Evolutionary conservation across 37 sponge, comb jelly and placozoan species (phyloP), one percentile per base, ranked within the genome.

Genomic region (Amphimedon queenslandica): DNA sequence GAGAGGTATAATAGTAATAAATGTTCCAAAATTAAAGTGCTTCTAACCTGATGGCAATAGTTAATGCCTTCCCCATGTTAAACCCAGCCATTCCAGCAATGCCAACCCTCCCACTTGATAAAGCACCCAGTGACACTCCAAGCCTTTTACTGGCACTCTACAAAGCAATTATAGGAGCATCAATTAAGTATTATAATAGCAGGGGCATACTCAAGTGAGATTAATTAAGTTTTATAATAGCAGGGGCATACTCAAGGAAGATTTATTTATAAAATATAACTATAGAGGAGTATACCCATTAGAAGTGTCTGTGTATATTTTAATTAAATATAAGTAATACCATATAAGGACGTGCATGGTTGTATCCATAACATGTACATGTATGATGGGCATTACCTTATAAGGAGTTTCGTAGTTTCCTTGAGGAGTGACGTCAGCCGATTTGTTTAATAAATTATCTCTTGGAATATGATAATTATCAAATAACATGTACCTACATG

Each of bases 361-460:
- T 43, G 3, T 24, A 75, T 23, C 16, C 66, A 69, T 67, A 70
- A 68, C 74, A 27, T 37, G 58, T 23, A 64, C 63, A 74, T 16
- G 27, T 37, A 82, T n/a, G n/a, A n/a, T n/a, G n/a, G n/a, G 29
- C n/a, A 76, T n/a, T 20, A 82, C 84, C 56, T 65, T 86, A 55
- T 67, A 91, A 1, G 80, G 80, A 13, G 84, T 64, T 31, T 64
- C 63, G 39, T 91, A 91, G 23, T 41, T 39, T 16, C 92, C 92
- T n/a, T 82, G 77, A 4, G 61, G 71, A 23, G 84, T 87, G n/a
- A 91, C 92, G 66, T 91, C 92, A 33, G 83, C 88, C 42, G 57
- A 41, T n/a, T 56, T 98, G 88, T 84, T 94, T 37, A 98, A 80
- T 0, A 98, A 78, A 74, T 78, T 78, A 32, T 92, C 90, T 37